Evolutionary conservation across 2,113 vertebrate species (phyloP), one percentile per base, ranked within the genome.

Genomic region (Bagarius yarrelli): DNA sequence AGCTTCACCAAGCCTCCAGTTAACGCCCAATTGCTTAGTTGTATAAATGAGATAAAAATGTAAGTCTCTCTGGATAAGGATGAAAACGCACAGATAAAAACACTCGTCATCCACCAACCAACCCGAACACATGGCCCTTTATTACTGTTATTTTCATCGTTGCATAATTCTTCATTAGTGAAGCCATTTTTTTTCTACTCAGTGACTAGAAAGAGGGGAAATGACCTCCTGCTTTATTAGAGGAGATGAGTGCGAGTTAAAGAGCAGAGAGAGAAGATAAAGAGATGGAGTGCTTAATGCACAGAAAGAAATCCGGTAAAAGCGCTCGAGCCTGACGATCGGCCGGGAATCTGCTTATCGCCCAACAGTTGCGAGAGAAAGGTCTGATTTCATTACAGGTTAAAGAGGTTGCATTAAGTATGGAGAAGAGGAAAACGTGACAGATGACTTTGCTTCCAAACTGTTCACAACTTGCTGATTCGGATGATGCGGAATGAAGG

Each of bases 331-430:
- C 78, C 61, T 52, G n/a, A 15, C 79, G 64, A 67, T 73, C 56
- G 53, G 64, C 25, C 25, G 44, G 32, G 34, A 59, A 72, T 79
- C 70, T 53, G 69, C 60, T 60, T 70, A 52, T 12, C 66, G 64
- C 59, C 66, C 16, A 69, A 83, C n/a, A 78, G 59, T 77, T 47
- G 70, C n/a, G 64, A 57, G 50, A 70, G 72, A 9, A 47, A 59
- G 57, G 73, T 64, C 30, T 78, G 80, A 83, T 86, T 86, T 84
- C 80, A 86, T 84, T 83, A 84, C 52, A 80, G 77, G 81, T 83
- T 83, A 75, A 77, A 59, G 36, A 63, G 34, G 18, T 34, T 61
- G 67, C 66, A 80, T 83, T 84, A 74, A 53, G 40, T 57, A 32
- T 40, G 67, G 14, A 44, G 8, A 2, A 14, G 21, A 14, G 2